phyloP scores from a whole-genome alignment of 2,113 vertebrate species.

The Macaca mulatta region DNA sequence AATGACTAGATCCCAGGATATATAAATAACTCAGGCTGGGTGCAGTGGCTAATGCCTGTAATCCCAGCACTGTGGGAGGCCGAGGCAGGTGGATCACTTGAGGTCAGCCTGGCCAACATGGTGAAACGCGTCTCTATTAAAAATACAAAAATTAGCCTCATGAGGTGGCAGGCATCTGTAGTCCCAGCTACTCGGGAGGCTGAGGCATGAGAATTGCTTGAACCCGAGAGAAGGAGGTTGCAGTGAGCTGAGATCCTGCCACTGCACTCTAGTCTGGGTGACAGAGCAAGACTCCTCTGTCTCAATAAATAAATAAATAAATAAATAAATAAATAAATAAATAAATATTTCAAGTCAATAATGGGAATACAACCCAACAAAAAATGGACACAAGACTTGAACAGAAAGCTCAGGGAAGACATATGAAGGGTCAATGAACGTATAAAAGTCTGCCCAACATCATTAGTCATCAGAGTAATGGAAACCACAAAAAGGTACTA shows the following conservation, averaged over 20 bases:
- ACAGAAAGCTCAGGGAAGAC: not conserved
- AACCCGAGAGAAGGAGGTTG: not conserved
- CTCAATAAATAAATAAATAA: not conserved
- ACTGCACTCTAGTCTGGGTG: not conserved
- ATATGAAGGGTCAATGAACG: not conserved
- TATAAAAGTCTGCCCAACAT: not conserved
- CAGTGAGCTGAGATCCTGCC: not conserved
- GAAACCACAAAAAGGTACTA: not conserved
- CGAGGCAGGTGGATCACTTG: not conserved
- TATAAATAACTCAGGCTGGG: not conserved
- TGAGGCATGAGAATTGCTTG: not conserved
- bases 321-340: too few relatives aligned
- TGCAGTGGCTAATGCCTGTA: not conserved
- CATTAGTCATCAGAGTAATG: not conserved
- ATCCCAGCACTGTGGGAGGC: not conserved
- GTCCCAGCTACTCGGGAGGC: not conserved
- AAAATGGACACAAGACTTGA: not conserved
- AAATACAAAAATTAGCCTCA: not conserved
- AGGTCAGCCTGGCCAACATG: not conserved
- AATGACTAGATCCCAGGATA: not conserved
- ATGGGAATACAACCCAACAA: too few relatives aligned
- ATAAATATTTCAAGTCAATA: too few relatives aligned
- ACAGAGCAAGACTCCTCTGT: not conserved
- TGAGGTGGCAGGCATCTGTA: not conserved
- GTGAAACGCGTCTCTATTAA: not conserved